Evolutionary conservation across 1,140 invertebrate species (phyloP).

Genomic region (Drosophila mauritiana): DNA sequence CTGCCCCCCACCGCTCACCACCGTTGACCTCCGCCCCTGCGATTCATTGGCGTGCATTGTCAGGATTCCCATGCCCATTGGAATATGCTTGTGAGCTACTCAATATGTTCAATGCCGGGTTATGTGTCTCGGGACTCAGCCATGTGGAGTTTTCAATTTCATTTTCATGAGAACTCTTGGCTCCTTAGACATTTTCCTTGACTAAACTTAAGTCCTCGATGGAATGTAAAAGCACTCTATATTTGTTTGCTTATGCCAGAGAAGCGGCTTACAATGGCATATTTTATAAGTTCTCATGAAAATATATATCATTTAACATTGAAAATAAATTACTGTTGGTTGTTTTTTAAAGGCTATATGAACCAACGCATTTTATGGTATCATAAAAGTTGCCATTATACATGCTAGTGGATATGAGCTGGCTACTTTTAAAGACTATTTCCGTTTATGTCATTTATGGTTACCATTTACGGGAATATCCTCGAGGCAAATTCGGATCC

Average conservation of each 20-base stretch:
- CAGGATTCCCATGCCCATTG: conserved; percentile 29
- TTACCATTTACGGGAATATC: conserved; percentile 24
- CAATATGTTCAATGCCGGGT: conserved; percentile 40
- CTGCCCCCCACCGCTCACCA: no score
- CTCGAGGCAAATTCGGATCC: conserved; percentile 14
- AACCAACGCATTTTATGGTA: no score
- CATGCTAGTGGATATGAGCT: neutral
- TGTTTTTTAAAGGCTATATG: no score
- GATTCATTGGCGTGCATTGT: conserved; percentile 31
- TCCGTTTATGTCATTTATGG: conserved; percentile 42
- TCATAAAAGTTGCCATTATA: neutral
- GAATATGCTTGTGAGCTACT: conserved; percentile 41
- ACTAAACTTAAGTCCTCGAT: neutral
- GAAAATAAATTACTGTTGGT: no score
- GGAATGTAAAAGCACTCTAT: neutral
- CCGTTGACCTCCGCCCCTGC: conserved; percentile 10
- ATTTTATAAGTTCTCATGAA: neutral
- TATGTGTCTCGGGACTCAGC: conserved; percentile 28
- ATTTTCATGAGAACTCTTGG: conserved; percentile 9
- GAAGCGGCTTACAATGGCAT: no score
- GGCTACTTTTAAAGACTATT: conserved; percentile 24
- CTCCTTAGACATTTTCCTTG: conserved; percentile 1
- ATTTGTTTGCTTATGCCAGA: neutral
- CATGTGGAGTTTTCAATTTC: conserved; percentile 32
- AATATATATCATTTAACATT: no score